Percentiles rank a stretch among this genome's conserved stretches.
These are phyloP conservation scores for Drosophila orosa DNA, from an alignment of 1,140 invertebrate genomes.

Conservation along the genomic window DNA sequence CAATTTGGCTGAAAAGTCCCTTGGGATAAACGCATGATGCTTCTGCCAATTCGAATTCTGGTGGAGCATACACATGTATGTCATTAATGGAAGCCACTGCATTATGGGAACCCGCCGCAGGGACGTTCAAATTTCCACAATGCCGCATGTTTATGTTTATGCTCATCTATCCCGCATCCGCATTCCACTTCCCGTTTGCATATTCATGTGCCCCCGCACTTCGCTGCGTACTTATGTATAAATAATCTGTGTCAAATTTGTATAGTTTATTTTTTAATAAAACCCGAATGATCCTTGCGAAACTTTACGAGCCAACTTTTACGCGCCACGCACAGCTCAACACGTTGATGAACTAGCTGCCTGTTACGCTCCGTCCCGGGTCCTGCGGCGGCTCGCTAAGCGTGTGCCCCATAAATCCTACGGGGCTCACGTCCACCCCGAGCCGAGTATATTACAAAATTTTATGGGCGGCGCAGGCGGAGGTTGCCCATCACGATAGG, in stretches of 20 bases:
- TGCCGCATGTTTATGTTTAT: constrained; percentile 20
- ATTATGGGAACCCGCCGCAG: constrained; percentile 21
- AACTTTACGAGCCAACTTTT: constrained; percentile 73
- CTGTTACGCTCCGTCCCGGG: neutral
- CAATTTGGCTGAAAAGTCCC: constrained; percentile 24
- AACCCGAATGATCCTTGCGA: constrained; percentile 67
- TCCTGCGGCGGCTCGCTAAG: neutral
- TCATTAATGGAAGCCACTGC: constrained; percentile 30
- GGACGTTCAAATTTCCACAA: constrained; percentile 21
- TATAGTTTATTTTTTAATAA: constrained; percentile 82
- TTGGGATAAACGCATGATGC: neutral
- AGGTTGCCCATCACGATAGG: constrained; percentile 34
- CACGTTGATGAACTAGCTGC: constrained; percentile 74
- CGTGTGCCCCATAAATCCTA: constrained; percentile 60
- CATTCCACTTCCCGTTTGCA: constrained; percentile 43
- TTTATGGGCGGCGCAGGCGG: constrained; percentile 56
- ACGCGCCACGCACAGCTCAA: constrained; percentile 60
- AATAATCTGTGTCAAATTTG: constrained; percentile 79
- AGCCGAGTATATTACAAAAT: constrained; percentile 63
- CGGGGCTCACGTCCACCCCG: constrained; percentile 47
- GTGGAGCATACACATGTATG: neutral
- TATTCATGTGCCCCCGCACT: constrained; percentile 41
- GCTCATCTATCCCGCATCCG: constrained; percentile 28
- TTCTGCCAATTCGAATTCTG: constrained; percentile 4
- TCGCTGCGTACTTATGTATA: constrained; percentile 57